Evolutionary conservation across 2,113 vertebrate species (phyloP), one percentile per base, ranked within the genome.

Genomic region (Bombycilla garrulus): DNA sequence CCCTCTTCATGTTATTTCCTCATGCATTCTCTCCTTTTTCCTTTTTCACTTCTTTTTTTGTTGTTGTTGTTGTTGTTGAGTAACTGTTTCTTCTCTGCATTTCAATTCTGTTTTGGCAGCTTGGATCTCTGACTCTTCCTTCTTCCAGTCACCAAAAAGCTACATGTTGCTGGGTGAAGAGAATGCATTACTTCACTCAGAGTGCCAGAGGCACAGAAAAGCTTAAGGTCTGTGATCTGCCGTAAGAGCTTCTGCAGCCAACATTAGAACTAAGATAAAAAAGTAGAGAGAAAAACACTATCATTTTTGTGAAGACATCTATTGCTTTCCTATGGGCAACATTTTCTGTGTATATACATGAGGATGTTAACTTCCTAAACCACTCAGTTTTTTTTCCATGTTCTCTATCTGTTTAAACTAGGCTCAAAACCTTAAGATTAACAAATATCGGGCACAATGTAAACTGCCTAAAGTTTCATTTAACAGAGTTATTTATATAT

Each of bases 141-240:
- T 87, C 66, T 54, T 82, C 66, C 54, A 85, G 23, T 23, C 42
- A 82, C 66, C 62, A 80, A 67, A 85, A 90, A 70, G 74, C 58
- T 80, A 82, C 7, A 3, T 2, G 81, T 90, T 94, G 87, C 91
- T 70, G 74, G 78, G 54, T 31, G 42, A 92, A 91, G 42, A 90
- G 73, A 95, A 95, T 88, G 74, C 58, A 91, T 89, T 87, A 79
- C 53, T 65, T 92, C 92, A 96, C 8, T 36, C 40, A 26, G n/a
- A 21, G 28, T 17, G 54, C 28, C 42, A 61, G 48, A 72, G 58
- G 50, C 88, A 94, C n/a, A 77, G 62, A n/a, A n/a, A n/a, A n/a
- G n/a, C n/a, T n/a, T n/a, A n/a, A 84, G 45, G 47, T 87, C 58
- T 89, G 45, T 50, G 53, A 91, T 57, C 50, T 88, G 18, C n/a